Percentiles rank a stretch among this genome's conserved stretches.
Evolutionary conservation across 2,113 vertebrate genomes (phyloP).

Genomic region (Oreochromis tanganicae): DNA sequence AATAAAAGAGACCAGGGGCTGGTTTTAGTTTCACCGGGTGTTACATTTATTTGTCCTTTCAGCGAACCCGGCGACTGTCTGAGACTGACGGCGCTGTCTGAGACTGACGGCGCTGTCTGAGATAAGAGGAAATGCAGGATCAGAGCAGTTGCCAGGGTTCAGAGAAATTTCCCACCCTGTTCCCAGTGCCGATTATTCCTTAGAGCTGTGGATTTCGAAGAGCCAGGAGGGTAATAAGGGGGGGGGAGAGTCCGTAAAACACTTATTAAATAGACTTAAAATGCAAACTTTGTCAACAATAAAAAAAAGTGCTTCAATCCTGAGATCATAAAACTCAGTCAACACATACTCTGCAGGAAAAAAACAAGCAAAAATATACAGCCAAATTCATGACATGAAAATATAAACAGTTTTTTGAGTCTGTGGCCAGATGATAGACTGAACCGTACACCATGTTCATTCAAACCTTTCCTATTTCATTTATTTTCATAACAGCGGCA

Average conservation of each 20-base stretch:
- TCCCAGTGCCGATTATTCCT: neutral
- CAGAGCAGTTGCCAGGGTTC: slow-evolving; percentile 25
- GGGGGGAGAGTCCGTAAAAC: neutral
- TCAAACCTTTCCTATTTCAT: neutral
- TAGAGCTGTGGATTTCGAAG: neutral
- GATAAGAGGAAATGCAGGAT: slow-evolving; percentile 48
- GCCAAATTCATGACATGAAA: neutral
- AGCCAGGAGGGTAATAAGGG: neutral
- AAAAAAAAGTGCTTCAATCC: neutral
- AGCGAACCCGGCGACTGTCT: slow-evolving; percentile 45
- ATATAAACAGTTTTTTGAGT: neutral
- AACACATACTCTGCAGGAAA: neutral
- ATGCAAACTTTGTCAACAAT: neutral
- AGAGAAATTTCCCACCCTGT: slow-evolving; percentile 20
- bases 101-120: slow-evolving; percentile 32
- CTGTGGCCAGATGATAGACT: neutral
- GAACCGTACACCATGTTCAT: neutral
- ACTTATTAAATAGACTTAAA: neutral
- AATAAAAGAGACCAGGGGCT: neutral
- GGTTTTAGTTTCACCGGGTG: neutral
- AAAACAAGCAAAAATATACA: neutral
- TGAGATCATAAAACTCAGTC: neutral
- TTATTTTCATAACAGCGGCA: neutral
- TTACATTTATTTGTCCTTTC: slow-evolving; percentile 23
- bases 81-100: slow-evolving; percentile 32